Conservation (phyloP, 2,888 invertebrate genomes). For the Macrophya annulata region DNA sequence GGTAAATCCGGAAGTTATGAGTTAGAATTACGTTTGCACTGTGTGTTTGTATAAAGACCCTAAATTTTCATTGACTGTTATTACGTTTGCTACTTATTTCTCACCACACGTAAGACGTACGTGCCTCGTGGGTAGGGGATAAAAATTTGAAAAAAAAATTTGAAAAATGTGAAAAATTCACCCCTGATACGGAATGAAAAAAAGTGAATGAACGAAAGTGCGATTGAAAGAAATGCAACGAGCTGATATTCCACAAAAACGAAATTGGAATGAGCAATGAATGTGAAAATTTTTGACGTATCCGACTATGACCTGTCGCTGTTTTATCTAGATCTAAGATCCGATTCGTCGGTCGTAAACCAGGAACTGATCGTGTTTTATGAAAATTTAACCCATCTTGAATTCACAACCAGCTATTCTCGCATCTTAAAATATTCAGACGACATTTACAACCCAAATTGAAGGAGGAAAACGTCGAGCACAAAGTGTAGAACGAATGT, state of each 20-base stretch:
- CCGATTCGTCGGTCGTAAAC: conserved; percentile 28
- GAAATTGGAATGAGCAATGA: not conserved
- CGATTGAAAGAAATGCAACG: not conserved
- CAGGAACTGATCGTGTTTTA: conserved; percentile 50
- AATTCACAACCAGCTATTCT: conserved; percentile 44
- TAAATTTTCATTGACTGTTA: conserved; percentile 27
- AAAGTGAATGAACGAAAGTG: not conserved
- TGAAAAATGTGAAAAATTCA: not conserved
- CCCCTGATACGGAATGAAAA: not conserved
- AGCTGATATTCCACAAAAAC: not conserved
- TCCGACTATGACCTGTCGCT: conserved; percentile 17
- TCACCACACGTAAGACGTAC: conserved; percentile 7
- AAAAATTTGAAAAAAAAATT: no score
- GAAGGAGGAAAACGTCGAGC: conserved; percentile 68
- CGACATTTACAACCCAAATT: conserved; percentile 77
- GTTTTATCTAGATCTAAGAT: conserved; percentile 14
- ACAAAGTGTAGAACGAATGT: conserved; percentile 66
- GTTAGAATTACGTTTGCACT: conserved; percentile 19
- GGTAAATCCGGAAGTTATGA: conserved; percentile 27
- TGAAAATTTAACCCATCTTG: conserved; percentile 44
- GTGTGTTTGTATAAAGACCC: not conserved
- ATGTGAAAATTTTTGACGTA: not conserved
- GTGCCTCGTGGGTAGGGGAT: no score
- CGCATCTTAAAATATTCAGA: conserved; percentile 72
- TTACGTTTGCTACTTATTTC: conserved; percentile 24